Evolutionary conservation across 2,113 vertebrate species (phyloP), one percentile per base, ranked within the genome.

Genomic region (Trochalopteron elliotii): DNA sequence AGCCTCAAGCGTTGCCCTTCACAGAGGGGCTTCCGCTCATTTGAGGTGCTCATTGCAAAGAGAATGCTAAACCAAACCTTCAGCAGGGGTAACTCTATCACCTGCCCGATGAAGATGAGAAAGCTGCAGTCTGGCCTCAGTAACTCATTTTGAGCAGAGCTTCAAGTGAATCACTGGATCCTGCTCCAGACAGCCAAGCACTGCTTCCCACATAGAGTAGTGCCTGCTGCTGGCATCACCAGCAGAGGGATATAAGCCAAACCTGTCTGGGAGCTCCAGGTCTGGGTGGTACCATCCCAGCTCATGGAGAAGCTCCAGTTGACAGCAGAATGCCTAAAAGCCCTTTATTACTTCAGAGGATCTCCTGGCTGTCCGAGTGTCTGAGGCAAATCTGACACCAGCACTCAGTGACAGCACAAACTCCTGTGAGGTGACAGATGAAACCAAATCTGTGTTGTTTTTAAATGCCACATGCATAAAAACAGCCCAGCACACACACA

Each of bases 21-120:
- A 71, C 56, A 82, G 67, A 72, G 47, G 35, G 27, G 47, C 49
- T 81, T 86, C 69, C 0, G 1, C 68, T 40, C 21, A 57, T 50
- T 4, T 59, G 53, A 89, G 60, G 60, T 64, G 77, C 28, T 83
- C 28, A 18, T 10, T 67, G 30, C n/a, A 84, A 56, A 9, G 53
- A 78, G 57, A 82, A 14, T 44, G 35, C 47, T 30, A 42, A 65
- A 74, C 71, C 57, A 57, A 50, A 47, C 30, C 44, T 80, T 87
- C 71, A 74, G 30, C 59, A 65, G 45, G 71, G 42, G 13, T 49
- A 67, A 35, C 78, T 83, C 63, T n/a, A 16, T 30, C 55, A n/a
- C 69, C 72, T 49, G 40, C 49, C 15, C 0, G 0, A 17, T 22
- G n/a, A 85, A 67, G 55, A 67, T 10, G 42, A 33, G 19, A 49